Conservation (phyloP, 2,797 vertebrate species). For the Macrochelys suwanniensis region DNA sequence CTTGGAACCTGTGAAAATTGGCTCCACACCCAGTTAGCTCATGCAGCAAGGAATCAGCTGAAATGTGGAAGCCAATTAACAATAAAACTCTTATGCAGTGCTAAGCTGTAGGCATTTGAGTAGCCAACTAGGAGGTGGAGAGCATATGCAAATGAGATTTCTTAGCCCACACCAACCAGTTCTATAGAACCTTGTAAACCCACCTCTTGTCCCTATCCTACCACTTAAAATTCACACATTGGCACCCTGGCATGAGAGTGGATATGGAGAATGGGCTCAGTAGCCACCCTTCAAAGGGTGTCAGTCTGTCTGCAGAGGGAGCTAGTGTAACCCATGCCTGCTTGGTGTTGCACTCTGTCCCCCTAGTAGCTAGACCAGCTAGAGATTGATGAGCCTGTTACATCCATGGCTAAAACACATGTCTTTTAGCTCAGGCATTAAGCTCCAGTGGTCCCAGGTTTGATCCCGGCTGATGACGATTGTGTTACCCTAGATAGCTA, state of each 20-base stretch:
- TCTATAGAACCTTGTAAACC: neutral
- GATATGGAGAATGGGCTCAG: neutral
- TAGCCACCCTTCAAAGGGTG: neutral
- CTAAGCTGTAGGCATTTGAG: slow-evolving; percentile 43
- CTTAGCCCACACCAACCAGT: neutral
- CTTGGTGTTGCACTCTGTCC: too few species aligned
- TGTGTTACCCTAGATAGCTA: neutral
- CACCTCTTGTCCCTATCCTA: neutral
- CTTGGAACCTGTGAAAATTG: slow-evolving; percentile 50
- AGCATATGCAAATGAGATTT: slow-evolving; percentile 20
- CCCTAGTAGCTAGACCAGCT: too few species aligned
- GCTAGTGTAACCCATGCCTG: too few species aligned
- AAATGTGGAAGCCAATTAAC: slow-evolving; percentile 41
- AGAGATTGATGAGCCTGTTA: too few species aligned
- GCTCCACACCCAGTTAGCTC: neutral
- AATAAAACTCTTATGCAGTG: slow-evolving; percentile 42
- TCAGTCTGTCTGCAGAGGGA: neutral
- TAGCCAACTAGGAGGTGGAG: neutral
- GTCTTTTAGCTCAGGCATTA: too few species aligned
- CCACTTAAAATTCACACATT: neutral
- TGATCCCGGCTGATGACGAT: too few species aligned
- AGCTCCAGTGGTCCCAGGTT: too few species aligned
- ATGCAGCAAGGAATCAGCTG: slow-evolving; percentile 46
- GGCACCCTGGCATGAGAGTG: neutral
- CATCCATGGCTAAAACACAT: too few species aligned